Base-by-base conservation (phyloP, 1,140 invertebrate genomes). In the Aphelenchoides fujianensis region DNA sequence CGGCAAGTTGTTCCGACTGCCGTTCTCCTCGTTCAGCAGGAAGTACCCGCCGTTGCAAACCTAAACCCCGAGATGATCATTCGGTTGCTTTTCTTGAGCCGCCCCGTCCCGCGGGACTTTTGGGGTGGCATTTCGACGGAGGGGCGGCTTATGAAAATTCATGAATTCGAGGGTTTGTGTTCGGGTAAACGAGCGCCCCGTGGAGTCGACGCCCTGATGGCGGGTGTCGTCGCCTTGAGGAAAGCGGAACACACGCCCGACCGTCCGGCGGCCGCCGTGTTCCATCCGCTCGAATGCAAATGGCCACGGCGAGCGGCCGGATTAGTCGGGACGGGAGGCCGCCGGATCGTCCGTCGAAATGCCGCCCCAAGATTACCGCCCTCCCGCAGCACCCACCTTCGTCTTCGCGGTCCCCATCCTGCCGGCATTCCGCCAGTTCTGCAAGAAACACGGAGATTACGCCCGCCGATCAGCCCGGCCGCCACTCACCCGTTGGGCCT, bases 1-100 rank as follows among this genome's bases (percentile, higher is more conserved):
- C 55, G 55, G 55, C 55, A 59, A 5, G 23, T 59, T 59, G 12
- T 27, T 59, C 19, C 12, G 12, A 7, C 5, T 19, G 55, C 55
- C 55, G 55, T 7, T 30, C 5, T 59, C 7, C 5, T 59, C 55
- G 5, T 19, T 19, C 28, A 59, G 55, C 23, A 59, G 19, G 19
- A 59, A 59, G 19, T 59, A 59, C 27, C 55, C 55, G 55, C 55
- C 55, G 19, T 59, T 32, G 55, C 55, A 59, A 5, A 59, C 55
- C 55, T 59, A 5, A 59, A 59, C 28, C 12, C 23, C 23, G 12
- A 23, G 41, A 48, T 48, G n/a, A n/a, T n/a, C n/a, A n/a, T n/a
- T n/a, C n/a, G n/a, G n/a, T n/a, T n/a, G n/a, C n/a, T n/a, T n/a
- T n/a, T n/a, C n/a, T n/a, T n/a, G n/a, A n/a, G n/a, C n/a, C n/a